These are phyloP conservation scores for Copidosoma aretas DNA, from an alignment of 2,888 invertebrate species.

Conservation along the genomic window DNA sequence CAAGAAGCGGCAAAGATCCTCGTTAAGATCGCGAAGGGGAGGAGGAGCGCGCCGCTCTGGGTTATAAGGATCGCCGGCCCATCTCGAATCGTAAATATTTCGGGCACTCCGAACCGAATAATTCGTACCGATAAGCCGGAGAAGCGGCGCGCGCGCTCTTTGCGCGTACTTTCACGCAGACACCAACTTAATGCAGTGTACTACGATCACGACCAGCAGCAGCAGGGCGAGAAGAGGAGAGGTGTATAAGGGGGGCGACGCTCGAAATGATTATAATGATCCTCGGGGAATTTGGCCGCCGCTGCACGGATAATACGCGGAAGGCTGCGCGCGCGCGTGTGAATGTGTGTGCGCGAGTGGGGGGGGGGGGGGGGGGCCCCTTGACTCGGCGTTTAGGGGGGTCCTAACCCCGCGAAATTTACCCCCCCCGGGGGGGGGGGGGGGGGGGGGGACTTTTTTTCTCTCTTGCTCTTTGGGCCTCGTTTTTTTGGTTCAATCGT, in stretches of 20 bases:
- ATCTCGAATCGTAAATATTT: slow-evolving; percentile 38
- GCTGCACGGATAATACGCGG: slow-evolving; percentile 23
- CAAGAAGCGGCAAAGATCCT: slow-evolving; percentile 26
- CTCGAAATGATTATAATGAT: slow-evolving; percentile 41
- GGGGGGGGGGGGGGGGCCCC: slow-evolving; percentile 7
- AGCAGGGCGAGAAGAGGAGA: background rate
- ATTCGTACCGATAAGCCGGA: slow-evolving; percentile 30
- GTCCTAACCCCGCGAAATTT: slow-evolving; percentile 46
- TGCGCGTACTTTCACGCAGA: background rate
- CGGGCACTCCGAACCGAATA: slow-evolving; percentile 32
- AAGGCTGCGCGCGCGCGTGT: slow-evolving; percentile 6
- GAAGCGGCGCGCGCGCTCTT: background rate
- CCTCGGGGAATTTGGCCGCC: slow-evolving; percentile 30
- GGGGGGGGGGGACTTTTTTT: slow-evolving; percentile 24
- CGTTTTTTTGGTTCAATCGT: background rate
- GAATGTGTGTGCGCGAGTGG: too few relatives aligned
- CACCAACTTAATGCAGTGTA: too few relatives aligned
- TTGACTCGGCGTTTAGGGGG: slow-evolving; percentile 28
- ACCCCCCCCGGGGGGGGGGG: slow-evolving; percentile 38
- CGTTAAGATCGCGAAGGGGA: slow-evolving; percentile 30
- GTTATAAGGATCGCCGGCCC: background rate
- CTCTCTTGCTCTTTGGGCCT: slow-evolving; percentile 8
- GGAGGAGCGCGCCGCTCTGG: background rate
- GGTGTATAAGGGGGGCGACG: slow-evolving; percentile 14
- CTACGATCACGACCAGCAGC: background rate